phyloP scores from a whole-genome alignment of 1,140 invertebrate genomes.

The Bombus soroeensis region DNA sequence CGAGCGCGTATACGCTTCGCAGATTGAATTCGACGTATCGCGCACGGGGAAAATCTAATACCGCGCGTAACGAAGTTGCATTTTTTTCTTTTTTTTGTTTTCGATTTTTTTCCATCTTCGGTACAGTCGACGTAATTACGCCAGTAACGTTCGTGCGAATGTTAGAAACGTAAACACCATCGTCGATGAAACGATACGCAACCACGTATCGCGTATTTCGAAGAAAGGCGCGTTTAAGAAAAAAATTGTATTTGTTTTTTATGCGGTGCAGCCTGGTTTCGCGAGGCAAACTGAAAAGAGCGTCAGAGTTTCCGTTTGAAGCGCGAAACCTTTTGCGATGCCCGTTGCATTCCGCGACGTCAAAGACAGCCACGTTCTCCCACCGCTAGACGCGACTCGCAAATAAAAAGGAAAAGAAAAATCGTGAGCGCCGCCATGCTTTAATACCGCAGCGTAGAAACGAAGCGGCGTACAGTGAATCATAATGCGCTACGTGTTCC shows the following conservation, averaged over 20 bases:
- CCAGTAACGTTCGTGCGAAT: no score
- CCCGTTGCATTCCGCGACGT: slow-evolving; percentile 15
- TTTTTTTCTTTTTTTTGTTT: no score
- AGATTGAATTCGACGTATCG: no score
- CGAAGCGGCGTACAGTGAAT: slow-evolving; percentile 25
- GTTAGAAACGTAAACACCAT: no score
- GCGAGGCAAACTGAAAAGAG: background rate
- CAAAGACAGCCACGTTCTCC: slow-evolving; percentile 26
- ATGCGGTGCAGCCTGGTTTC: background rate
- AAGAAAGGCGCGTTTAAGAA: background rate
- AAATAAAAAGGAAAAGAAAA: slow-evolving; percentile 17
- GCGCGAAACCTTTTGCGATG: slow-evolving; percentile 5
- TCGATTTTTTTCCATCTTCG: no score
- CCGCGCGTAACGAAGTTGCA: no score
- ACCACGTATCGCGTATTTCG: background rate
- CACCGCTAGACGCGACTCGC: background rate
- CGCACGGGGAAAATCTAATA: no score
- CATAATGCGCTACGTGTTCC: slow-evolving; percentile 45
- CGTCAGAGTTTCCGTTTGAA: slow-evolving; percentile 17
- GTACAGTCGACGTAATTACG: no score
- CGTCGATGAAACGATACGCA: no score
- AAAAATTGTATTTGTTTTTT: background rate
- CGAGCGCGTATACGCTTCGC: no score
- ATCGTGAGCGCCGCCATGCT: background rate
- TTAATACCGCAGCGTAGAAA: slow-evolving; percentile 36